Evolutionary conservation across 2,113 vertebrate genomes (phyloP).

Genomic region (Pungitius pungitius): DNA sequence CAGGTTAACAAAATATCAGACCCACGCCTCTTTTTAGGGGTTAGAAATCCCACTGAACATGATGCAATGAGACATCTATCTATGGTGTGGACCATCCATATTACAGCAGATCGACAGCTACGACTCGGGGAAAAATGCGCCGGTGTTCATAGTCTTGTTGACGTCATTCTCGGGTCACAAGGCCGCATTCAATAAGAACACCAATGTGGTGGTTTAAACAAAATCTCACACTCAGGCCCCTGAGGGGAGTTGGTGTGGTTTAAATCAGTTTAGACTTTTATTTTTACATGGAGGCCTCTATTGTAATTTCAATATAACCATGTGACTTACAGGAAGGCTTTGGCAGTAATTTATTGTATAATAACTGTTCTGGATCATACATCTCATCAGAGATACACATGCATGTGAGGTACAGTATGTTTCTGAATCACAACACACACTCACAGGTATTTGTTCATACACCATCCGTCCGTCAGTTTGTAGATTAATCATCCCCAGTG

Average conservation of each 20-base stretch:
- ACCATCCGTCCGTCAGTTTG: constrained; percentile 1
- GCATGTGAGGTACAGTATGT: neutral
- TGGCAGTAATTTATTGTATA: neutral
- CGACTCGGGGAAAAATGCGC: too few species aligned
- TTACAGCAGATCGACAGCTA: too few species aligned
- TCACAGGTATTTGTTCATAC: constrained; percentile 15
- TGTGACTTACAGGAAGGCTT: neutral
- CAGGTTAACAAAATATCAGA: neutral
- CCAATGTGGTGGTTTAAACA: too few species aligned
- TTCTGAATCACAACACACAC: constrained; percentile 2
- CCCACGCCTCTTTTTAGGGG: neutral
- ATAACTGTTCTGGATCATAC: neutral
- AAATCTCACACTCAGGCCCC: too few species aligned
- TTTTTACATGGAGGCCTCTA: too few species aligned
- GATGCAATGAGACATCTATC: neutral
- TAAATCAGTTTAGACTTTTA: too few species aligned
- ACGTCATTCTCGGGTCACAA: too few species aligned
- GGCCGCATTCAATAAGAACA: too few species aligned
- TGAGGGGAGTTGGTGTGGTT: too few species aligned
- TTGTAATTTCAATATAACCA: neutral
- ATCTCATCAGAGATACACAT: neutral
- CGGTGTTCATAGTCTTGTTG: too few species aligned
- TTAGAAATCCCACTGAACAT: neutral
- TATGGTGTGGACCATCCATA: too few species aligned
- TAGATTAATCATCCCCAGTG: constrained; percentile 29